Conservation (phyloP, 2,888 invertebrate genomes). For the Falcaria lacertinaria region DNA sequence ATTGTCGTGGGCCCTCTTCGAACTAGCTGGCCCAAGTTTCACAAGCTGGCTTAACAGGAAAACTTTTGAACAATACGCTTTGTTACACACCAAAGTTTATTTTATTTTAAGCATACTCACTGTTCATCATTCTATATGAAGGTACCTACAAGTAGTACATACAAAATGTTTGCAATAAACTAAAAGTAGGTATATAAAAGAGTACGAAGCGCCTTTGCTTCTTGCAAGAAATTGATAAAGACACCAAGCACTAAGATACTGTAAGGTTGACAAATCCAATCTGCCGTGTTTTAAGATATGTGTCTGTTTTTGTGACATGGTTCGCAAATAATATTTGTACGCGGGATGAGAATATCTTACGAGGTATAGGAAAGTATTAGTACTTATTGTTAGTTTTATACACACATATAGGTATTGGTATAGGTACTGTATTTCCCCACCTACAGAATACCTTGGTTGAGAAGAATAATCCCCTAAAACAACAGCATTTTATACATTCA, state of each 20-base stretch:
- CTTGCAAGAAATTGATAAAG: too few relatives aligned
- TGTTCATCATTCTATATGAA: neutral
- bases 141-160: neutral
- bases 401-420: too few relatives aligned
- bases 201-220: too few relatives aligned
- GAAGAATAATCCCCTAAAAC: too few relatives aligned
- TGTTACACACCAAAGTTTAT: neutral
- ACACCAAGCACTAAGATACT: neutral
- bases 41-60: neutral
- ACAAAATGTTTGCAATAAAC: neutral
- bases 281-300: neutral
- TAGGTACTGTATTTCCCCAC: too few relatives aligned
- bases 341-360: too few relatives aligned
- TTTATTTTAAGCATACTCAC: neutral
- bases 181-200: too few relatives aligned
- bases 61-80: neutral
- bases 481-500: too few relatives aligned
- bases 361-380: too few relatives aligned
- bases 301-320: neutral
- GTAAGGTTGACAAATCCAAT: neutral
- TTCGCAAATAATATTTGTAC: neutral
- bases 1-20: neutral
- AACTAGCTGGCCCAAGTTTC: neutral
- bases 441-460: too few relatives aligned
- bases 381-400: too few relatives aligned